A percentile compares a stretch with the other conserved stretches of the same genome.
Evolutionary conservation across 2,797 vertebrate species (phyloP).

Genomic region (Artibeus lituratus): DNA sequence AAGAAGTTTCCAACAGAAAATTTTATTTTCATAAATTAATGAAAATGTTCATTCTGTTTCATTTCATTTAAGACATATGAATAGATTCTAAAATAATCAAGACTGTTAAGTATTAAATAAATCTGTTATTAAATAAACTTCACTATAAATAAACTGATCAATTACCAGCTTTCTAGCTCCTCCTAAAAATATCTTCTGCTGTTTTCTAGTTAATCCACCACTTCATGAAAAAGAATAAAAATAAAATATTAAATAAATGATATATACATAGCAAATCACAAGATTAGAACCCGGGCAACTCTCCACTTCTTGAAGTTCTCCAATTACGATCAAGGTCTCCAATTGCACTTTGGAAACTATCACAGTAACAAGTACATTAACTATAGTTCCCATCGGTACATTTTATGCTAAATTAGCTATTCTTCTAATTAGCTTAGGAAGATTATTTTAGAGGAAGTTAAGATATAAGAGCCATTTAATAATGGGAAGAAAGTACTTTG

Average conservation of each 20-base stretch:
- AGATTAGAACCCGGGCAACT: background rate
- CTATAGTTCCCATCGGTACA: background rate
- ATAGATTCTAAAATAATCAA: background rate
- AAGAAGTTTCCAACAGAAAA: background rate
- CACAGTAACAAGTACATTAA: background rate
- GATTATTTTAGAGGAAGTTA: background rate
- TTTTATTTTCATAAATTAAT: constrained; percentile 12
- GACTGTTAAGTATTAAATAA: background rate
- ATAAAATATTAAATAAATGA: background rate
- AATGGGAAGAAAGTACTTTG: background rate
- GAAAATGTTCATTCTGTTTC: background rate
- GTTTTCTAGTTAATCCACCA: background rate
- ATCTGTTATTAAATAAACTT: background rate
- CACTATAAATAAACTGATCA: background rate
- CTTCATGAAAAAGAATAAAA: background rate
- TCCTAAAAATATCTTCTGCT: background rate
- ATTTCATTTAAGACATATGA: background rate
- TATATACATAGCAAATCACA: background rate
- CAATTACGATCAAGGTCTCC: background rate
- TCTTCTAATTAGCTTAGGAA: background rate
- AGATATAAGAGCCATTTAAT: background rate
- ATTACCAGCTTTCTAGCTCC: background rate
- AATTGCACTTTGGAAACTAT: background rate
- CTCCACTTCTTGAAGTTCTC: background rate
- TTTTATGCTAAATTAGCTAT: background rate